Evolutionary conservation across 2,797 vertebrate species (phyloP).

Genomic region (Xiphophorus birchmanni): DNA sequence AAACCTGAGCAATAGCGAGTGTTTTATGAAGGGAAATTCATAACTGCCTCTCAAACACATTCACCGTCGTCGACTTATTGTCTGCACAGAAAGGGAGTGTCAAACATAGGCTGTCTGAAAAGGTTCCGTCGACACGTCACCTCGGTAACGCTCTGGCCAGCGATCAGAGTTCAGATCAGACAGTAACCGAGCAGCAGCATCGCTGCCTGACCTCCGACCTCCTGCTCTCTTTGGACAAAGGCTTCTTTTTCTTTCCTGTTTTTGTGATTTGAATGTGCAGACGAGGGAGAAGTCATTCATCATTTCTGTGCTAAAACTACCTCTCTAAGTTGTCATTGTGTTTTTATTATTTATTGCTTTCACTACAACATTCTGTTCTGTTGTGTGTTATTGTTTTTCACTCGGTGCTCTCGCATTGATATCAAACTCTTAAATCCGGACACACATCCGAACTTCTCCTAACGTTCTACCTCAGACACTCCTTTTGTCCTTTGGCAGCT

Average conservation of each 20-base stretch:
- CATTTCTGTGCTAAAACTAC: slow-evolving; percentile 93
- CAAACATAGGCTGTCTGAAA: background rate
- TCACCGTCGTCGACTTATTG: background rate
- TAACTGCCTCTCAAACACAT: too few relatives aligned
- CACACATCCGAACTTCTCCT: slow-evolving; percentile 37
- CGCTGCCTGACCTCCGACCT: slow-evolving; percentile 33
- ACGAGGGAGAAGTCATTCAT: slow-evolving; percentile 84
- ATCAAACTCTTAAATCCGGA: slow-evolving; percentile 5
- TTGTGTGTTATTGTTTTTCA: slow-evolving; percentile 55
- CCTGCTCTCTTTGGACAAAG: slow-evolving; percentile 42
- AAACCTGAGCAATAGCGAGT: slow-evolving; percentile 10
- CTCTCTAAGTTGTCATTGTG: slow-evolving; percentile 89
- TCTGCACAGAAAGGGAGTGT: background rate
- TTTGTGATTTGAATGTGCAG: slow-evolving; percentile 75
- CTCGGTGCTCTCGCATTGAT: slow-evolving; percentile 48
- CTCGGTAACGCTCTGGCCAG: slow-evolving; percentile 49
- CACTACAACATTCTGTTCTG: slow-evolving; percentile 71
- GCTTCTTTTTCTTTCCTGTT: slow-evolving; percentile 66
- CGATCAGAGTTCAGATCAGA: slow-evolving; percentile 47
- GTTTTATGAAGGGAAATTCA: slow-evolving; percentile 19
- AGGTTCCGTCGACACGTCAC: slow-evolving; percentile 8
- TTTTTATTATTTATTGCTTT: slow-evolving; percentile 85
- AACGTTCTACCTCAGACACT: slow-evolving; percentile 55
- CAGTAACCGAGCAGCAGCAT: slow-evolving; percentile 40
- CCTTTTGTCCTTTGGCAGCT: slow-evolving; percentile 11